These are phyloP conservation scores for Macrosoma leucophasiata DNA, from an alignment of 2,888 invertebrate species.

Conservation along the genomic window DNA sequence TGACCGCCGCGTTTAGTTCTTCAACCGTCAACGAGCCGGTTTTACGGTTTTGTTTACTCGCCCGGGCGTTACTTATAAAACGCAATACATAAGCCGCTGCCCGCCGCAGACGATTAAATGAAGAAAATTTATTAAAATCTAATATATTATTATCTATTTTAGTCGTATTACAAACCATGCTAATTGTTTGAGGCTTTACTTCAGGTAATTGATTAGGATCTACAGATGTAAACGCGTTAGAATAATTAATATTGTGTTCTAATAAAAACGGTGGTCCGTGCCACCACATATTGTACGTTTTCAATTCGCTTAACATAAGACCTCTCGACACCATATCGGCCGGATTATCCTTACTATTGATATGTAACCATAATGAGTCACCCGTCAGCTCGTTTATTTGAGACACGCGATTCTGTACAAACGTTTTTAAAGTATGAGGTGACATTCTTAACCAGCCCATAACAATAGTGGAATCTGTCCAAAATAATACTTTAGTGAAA, in stretches of 20 bases:
- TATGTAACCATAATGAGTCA: slow-evolving; percentile 5
- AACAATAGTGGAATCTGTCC: slow-evolving; percentile 26
- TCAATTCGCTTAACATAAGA: slow-evolving; percentile 6
- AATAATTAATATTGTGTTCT: neutral
- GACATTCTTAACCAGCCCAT: slow-evolving; percentile 25
- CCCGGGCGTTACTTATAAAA: slow-evolving; percentile 12
- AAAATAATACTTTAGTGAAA: slow-evolving; percentile 3
- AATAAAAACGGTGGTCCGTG: slow-evolving; percentile 6
- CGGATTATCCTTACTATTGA: slow-evolving; percentile 6
- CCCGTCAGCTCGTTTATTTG: slow-evolving; percentile 12
- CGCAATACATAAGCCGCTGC: slow-evolving; percentile 11
- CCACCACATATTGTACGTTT: slow-evolving; percentile 8
- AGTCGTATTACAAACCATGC: neutral
- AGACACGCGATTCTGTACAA: slow-evolving; percentile 10
- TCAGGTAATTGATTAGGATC: neutral
- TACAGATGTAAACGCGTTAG: neutral
- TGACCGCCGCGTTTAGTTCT: slow-evolving; percentile 5
- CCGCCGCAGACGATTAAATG: slow-evolving; percentile 13
- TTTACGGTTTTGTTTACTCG: slow-evolving; percentile 5
- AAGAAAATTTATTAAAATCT: slow-evolving; percentile 13
- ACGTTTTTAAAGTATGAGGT: slow-evolving; percentile 19
- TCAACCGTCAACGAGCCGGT: slow-evolving; percentile 11
- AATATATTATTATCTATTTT: slow-evolving; percentile 1
- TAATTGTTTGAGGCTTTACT: neutral
- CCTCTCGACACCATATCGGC: slow-evolving; percentile 10